phyloP scores from a whole-genome alignment of 2,797 vertebrate genomes.

The Remorina albescens region DNA sequence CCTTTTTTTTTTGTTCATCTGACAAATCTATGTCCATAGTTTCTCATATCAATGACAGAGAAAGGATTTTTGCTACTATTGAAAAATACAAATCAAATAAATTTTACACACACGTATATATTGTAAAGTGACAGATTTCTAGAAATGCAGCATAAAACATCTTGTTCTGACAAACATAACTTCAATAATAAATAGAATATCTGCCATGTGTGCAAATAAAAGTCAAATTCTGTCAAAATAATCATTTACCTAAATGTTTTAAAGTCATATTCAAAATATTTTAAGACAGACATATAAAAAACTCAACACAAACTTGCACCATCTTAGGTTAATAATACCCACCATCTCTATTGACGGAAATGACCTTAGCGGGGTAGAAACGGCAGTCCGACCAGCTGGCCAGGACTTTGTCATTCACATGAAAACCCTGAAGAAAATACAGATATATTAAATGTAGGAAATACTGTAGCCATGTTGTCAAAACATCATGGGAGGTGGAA shows the following conservation, averaged over 20 bases:
- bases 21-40: not conserved
- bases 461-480: not conserved
- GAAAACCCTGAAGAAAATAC: constrained; percentile 86
- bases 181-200: not conserved
- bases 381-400: constrained; percentile 98
- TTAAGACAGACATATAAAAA: not conserved
- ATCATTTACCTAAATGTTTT: not conserved
- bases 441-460: constrained; percentile 3
- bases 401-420: constrained; percentile 93
- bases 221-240: no score
- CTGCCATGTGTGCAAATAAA: not conserved
- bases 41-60: not conserved
- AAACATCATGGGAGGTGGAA: not conserved
- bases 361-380: constrained; percentile 95
- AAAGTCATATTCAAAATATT: not conserved
- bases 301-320: not conserved
- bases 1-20: not conserved
- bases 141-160: not conserved
- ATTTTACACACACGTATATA: no score
- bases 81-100: not conserved
- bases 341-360: constrained; percentile 96
- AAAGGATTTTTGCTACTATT: not conserved
- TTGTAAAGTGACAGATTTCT: constrained; percentile 12
- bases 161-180: not conserved
- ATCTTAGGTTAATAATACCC: constrained; percentile 45